A percentile compares a stretch with the other conserved stretches of the same genome.
Evolutionary conservation across 2,888 invertebrate genomes (phyloP).

Genomic region (Alsophila aescularia): DNA sequence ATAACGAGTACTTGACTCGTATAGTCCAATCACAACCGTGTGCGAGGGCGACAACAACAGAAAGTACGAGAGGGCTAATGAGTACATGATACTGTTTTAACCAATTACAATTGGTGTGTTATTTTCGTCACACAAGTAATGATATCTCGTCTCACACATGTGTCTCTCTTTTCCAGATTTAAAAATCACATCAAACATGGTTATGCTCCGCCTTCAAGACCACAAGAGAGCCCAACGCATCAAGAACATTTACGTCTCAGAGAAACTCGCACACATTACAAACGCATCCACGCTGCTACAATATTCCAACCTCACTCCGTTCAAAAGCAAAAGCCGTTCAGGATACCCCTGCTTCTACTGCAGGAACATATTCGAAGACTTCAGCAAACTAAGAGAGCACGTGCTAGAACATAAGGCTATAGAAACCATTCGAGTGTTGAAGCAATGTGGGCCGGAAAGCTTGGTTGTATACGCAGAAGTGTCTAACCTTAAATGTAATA

Average conservation of each 20-base stretch:
- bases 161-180: slow-evolving; percentile 40
- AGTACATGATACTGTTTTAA: too few relatives aligned
- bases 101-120: too few relatives aligned
- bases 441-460: slow-evolving; percentile 42
- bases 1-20: too few relatives aligned
- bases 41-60: too few relatives aligned
- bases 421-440: slow-evolving; percentile 35
- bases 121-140: too few relatives aligned
- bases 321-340: slow-evolving; percentile 46
- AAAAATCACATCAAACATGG: slow-evolving; percentile 35
- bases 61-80: too few relatives aligned
- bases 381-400: slow-evolving; percentile 41
- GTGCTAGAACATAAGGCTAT: slow-evolving; percentile 26
- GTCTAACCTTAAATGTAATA: slow-evolving; percentile 45
- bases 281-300: slow-evolving; percentile 48
- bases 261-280: slow-evolving; percentile 42
- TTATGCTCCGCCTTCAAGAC: slow-evolving; percentile 29
- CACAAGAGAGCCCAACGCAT: slow-evolving; percentile 1
- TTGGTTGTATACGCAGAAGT: slow-evolving; percentile 52
- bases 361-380: slow-evolving; percentile 38
- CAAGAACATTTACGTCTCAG: slow-evolving; percentile 25
- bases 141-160: too few relatives aligned
- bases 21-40: too few relatives aligned
- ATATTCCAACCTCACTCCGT: slow-evolving; percentile 49
- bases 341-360: slow-evolving; percentile 56